Evolutionary conservation across 2,888 invertebrate genomes (phyloP), one percentile per base, ranked within the genome.

Genomic region (Acleris holmiana): DNA sequence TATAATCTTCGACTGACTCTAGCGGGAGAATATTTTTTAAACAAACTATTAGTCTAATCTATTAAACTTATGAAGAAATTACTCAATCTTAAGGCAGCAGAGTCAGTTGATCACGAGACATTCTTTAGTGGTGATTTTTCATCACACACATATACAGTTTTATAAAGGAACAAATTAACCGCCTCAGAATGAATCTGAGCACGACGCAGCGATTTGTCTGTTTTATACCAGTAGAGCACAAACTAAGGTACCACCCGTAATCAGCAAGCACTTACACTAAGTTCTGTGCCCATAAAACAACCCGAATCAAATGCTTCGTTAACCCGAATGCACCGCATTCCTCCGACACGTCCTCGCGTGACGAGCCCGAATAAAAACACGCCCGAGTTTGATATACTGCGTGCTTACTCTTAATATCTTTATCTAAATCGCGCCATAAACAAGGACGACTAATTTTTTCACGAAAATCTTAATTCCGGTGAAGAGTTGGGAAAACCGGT

Each of bases 361-460:
- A 85, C 86, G 72, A 35, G 68, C 59, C 55, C 67, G 70, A 84
- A 89, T 91, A 89, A 90, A 88, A 87, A 85, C 79, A 76, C 75
- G 72, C 61, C 84, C 80, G 82, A 89, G 88, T 90, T 90, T 89
- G 89, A 91, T 86, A 85, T 85, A 85, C 76, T 75, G 76, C 77
- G 81, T 82, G 85, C 82, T 88, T 84, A 87, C 83, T 83, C 82
- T 75, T 80, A 82, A 88, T 88, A 89, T 89, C 86, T 89, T 83
- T 88, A 89, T 88, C 87, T 86, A 88, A 89, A 89, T 88, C 83
- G 82, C 70, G 71, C 77, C 78, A 82, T 85, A 84, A 85, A 86
- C 80, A 83, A 79, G 70, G 78, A 80, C 71, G 80, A 83, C 81
- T 76, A 75, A 74, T 81, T 82, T 78, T 80, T 82, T 74, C 73